Evolutionary conservation across 92 coral and sea anemone genomes (phyloP).

Genomic region (Epizoanthus rinbou): DNA sequence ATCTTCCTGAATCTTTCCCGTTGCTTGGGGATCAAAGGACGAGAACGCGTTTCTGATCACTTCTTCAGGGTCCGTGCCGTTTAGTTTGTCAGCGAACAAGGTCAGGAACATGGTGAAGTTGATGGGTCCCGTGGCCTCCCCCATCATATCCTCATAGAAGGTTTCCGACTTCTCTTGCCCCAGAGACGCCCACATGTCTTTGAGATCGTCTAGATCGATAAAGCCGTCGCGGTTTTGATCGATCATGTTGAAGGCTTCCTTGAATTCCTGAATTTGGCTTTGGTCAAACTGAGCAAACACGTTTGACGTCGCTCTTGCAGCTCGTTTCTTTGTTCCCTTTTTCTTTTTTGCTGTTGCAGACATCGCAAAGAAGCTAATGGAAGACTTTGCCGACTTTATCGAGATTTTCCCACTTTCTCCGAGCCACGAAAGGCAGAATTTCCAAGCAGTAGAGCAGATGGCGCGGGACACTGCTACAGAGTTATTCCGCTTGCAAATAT

Average conservation of each 20-base stretch:
- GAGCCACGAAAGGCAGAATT: too few species aligned
- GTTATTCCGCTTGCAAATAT: too few species aligned
- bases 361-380: slow-evolving; percentile 17
- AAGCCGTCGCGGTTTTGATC: slow-evolving; percentile 98
- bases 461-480: too few species aligned
- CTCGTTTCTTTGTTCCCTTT: slow-evolving; percentile 90
- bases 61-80: slow-evolving; percentile 98
- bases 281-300: slow-evolving; percentile 99
- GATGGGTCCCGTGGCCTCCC: slow-evolving; percentile 90
- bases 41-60: slow-evolving; percentile 93
- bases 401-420: too few species aligned
- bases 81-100: slow-evolving; percentile 90
- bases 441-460: too few species aligned
- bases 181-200: slow-evolving; percentile 89
- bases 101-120: slow-evolving; percentile 98
- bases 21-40: slow-evolving; percentile 77
- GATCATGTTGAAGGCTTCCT: slow-evolving; percentile 98
- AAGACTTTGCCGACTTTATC: neutral
- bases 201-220: slow-evolving; percentile 88
- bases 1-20: slow-evolving; percentile 80
- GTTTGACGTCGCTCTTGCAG: slow-evolving; percentile 93
- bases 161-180: slow-evolving; percentile 79
- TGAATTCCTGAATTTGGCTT: slow-evolving; percentile 97
- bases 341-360: slow-evolving; percentile 77
- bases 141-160: slow-evolving; percentile 82